A percentile compares a stretch with the other conserved stretches of the same genome.
Evolutionary conservation across 37 sponge, comb jelly and placozoan species (phyloP).

Genomic region (Theonella swinhoei): DNA sequence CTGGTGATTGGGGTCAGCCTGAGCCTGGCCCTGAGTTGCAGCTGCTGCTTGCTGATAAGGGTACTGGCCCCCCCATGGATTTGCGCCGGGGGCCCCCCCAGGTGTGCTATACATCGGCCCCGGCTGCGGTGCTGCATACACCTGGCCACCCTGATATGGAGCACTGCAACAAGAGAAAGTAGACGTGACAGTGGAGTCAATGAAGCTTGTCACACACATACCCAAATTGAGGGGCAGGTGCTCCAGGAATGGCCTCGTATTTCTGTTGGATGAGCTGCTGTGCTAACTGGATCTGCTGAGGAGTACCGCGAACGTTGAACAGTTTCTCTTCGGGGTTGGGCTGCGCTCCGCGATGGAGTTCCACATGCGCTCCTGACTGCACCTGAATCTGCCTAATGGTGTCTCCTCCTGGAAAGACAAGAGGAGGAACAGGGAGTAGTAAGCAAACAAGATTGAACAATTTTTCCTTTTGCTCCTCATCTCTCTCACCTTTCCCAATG

Average conservation of each 20-base stretch:
- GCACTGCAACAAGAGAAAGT: neutral
- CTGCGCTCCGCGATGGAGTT: constrained; percentile 76
- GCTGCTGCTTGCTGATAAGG: constrained; percentile 48
- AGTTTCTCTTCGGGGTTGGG: constrained; percentile 78
- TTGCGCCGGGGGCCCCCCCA: constrained; percentile 17
- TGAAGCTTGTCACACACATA: constrained; percentile 15
- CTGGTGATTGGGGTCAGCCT: constrained; percentile 19
- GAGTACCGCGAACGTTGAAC: constrained; percentile 90
- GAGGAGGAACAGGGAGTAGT: neutral
- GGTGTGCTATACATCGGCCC: constrained; percentile 20
- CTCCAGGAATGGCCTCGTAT: constrained; percentile 39
- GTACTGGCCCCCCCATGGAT: constrained; percentile 31
- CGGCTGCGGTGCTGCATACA: constrained; percentile 23
- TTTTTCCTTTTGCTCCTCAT: neutral
- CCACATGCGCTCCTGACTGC: constrained; percentile 96
- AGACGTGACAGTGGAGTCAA: too few relatives aligned
- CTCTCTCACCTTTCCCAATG: constrained; percentile 92
- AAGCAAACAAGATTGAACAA: neutral
- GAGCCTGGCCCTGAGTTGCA: constrained; percentile 10
- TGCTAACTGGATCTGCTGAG: constrained; percentile 55
- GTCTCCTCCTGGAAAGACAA: constrained; percentile 90
- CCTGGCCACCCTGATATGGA: constrained; percentile 21
- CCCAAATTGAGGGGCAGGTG: constrained; percentile 16
- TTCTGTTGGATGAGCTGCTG: constrained; percentile 73
- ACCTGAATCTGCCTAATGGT: constrained; percentile 92